phyloP scores from a whole-genome alignment of 2,113 vertebrate genomes.

The Pteronura brasiliensis region DNA sequence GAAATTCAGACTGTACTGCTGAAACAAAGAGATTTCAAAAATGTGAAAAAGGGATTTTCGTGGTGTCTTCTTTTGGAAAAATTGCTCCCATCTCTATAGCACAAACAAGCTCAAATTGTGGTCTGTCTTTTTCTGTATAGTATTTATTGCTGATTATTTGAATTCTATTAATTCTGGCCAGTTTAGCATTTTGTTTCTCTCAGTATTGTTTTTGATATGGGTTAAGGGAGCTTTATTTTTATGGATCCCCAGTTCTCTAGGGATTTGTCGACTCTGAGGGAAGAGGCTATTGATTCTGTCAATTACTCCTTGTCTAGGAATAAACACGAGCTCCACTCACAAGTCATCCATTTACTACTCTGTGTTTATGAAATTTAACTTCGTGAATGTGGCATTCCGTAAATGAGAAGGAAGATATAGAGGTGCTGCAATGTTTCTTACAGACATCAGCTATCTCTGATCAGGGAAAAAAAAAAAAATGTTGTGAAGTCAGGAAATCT shows the following conservation, averaged over 20 bases:
- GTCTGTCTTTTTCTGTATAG: neutral
- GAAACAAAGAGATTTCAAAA: constrained; percentile 53
- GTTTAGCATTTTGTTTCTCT: neutral
- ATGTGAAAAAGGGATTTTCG: neutral
- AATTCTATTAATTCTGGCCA: constrained; percentile 41
- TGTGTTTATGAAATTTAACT: constrained; percentile 19
- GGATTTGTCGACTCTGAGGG: neutral
- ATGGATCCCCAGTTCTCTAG: neutral
- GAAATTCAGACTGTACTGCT: neutral
- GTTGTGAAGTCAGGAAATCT: neutral
- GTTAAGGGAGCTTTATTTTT: neutral
- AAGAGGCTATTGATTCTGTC: constrained; percentile 15
- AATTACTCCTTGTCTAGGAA: constrained; percentile 19
- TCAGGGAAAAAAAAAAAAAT: neutral
- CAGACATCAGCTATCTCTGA: neutral
- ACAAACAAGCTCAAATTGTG: neutral
- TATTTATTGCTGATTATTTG: constrained; percentile 21
- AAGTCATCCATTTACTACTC: neutral
- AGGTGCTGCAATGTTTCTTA: neutral
- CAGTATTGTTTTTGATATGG: neutral
- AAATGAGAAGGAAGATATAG: neutral
- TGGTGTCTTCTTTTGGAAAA: neutral
- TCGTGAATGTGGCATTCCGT: neutral
- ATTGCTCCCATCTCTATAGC: neutral
- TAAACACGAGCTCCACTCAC: neutral